Evolutionary conservation across 2,797 vertebrate species (phyloP).

Genomic region (Thamnophis elegans): DNA sequence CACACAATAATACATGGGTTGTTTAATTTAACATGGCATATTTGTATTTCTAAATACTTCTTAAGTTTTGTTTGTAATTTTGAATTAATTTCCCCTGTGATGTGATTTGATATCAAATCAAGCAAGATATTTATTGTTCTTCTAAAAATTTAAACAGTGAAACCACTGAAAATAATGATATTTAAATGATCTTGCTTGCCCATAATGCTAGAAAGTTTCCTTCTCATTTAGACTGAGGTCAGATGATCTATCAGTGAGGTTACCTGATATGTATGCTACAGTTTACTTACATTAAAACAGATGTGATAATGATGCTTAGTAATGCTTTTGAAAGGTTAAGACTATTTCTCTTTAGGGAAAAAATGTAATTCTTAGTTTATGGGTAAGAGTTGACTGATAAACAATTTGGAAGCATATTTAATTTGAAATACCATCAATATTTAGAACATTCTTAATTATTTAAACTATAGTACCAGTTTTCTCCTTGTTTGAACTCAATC

Average conservation of each 20-base stretch:
- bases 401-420: neutral
- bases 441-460: neutral
- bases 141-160: neutral
- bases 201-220: neutral
- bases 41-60: neutral
- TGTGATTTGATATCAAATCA: neutral
- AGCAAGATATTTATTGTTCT: neutral
- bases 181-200: neutral
- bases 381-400: neutral
- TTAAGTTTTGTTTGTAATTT: neutral
- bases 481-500: constrained; percentile 57
- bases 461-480: constrained; percentile 21
- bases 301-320: neutral
- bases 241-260: neutral
- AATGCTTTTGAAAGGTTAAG: neutral
- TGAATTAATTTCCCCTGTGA: neutral
- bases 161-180: neutral
- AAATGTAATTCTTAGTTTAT: neutral
- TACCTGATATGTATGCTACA: neutral
- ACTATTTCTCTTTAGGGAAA: neutral
- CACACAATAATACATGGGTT: neutral
- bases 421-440: neutral
- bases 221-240: neutral
- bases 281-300: constrained; percentile 12
- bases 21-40: neutral